These are phyloP conservation scores for Alethe diademata DNA, from an alignment of 2,113 vertebrate species.

Conservation along the genomic window DNA sequence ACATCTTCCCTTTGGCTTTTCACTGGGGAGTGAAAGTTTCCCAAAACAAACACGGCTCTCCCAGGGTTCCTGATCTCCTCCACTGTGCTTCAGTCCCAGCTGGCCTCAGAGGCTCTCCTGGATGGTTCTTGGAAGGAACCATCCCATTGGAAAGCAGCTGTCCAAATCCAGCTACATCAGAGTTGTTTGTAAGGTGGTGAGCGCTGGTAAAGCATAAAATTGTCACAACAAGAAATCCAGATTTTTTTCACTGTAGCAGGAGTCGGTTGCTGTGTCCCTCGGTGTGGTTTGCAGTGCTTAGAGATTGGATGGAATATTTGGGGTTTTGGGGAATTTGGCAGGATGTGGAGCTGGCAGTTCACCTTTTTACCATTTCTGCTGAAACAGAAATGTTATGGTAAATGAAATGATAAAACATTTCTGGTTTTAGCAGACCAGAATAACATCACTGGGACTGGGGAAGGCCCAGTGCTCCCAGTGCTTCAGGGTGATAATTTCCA, in stretches of 20 bases:
- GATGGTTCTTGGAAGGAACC: background rate
- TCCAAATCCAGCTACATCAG: background rate
- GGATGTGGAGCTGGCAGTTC: background rate
- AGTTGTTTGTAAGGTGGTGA: background rate
- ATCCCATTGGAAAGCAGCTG: background rate
- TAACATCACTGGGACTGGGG: rapidly evolving
- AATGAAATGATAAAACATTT: no score
- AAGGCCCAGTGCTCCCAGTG: background rate
- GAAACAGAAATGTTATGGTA: no score
- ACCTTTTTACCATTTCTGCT: background rate
- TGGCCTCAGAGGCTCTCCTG: background rate
- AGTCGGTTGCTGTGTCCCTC: rapidly evolving
- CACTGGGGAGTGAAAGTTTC: background rate
- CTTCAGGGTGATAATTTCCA: background rate
- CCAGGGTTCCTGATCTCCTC: background rate
- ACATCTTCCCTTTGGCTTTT: background rate
- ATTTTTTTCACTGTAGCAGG: background rate
- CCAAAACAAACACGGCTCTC: background rate
- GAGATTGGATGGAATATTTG: rapidly evolving
- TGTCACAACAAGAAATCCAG: background rate
- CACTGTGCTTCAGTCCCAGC: background rate
- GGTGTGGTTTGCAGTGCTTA: background rate
- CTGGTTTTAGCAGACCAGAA: no score
- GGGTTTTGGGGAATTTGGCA: background rate
- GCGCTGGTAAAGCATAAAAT: rapidly evolving